These are phyloP conservation scores for Uromys caudimaculatus DNA, from an alignment of 2,797 vertebrate species.

Conservation along the genomic window DNA sequence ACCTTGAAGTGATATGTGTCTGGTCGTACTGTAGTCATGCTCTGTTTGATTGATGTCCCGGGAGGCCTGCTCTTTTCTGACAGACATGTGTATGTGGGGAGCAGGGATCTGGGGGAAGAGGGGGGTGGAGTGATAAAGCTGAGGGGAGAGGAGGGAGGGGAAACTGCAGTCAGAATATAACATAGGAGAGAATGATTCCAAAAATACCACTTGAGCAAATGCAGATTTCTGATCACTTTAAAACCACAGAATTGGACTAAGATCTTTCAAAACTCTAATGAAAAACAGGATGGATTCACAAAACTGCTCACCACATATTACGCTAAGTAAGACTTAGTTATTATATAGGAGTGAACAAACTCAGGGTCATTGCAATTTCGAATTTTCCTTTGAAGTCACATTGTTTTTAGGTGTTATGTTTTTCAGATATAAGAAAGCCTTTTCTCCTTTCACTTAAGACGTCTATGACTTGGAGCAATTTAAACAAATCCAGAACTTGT, in stretches of 20 bases:
- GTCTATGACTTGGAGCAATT: background rate
- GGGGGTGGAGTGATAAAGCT: rapidly evolving
- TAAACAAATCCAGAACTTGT: background rate
- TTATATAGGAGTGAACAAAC: background rate
- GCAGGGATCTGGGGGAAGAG: background rate
- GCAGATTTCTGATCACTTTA: background rate
- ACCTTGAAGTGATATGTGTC: background rate
- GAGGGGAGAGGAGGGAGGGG: background rate
- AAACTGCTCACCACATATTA: background rate
- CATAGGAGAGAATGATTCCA: background rate
- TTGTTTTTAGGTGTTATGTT: background rate
- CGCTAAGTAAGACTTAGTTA: background rate
- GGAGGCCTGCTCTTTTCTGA: background rate
- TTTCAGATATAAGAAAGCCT: background rate
- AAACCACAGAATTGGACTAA: background rate
- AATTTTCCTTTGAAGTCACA: background rate
- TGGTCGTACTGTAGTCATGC: background rate
- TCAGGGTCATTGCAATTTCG: background rate
- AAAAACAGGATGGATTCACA: background rate
- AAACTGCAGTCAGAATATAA: background rate
- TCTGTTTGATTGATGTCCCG: background rate
- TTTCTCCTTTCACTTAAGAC: background rate
- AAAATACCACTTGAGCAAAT: background rate
- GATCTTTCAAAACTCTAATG: background rate
- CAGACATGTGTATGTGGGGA: too few relatives aligned